A percentile compares a stretch with the other conserved stretches of the same genome.
Conservation (phyloP, 2,113 vertebrate species). For the Clupea harengus region DNA sequence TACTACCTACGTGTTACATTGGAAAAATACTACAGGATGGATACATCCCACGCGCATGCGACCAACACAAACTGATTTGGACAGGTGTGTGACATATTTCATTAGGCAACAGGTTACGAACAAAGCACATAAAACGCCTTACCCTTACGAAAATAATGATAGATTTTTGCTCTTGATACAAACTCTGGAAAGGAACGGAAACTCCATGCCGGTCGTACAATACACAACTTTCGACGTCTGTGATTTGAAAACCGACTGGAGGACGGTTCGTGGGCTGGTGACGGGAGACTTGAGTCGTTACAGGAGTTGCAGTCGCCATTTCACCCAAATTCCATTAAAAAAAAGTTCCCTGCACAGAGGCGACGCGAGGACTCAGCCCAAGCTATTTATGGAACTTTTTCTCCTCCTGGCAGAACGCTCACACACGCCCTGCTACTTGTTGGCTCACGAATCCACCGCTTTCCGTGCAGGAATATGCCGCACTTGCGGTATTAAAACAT, state of each 20-base stretch:
- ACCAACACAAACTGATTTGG: no score
- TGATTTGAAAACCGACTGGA: constrained; percentile 50
- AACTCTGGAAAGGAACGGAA: constrained; percentile 65
- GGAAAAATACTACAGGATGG: no score
- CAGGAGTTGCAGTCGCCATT: constrained; percentile 60
- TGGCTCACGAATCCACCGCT: not conserved
- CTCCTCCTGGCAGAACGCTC: constrained; percentile 5
- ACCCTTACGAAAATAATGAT: constrained; percentile 89
- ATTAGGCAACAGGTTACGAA: no score
- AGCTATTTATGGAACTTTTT: constrained; percentile 51
- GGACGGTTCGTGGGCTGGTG: not conserved
- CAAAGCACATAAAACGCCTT: constrained; percentile 48
- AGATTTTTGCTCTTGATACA: constrained; percentile 76
- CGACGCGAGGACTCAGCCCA: not conserved
- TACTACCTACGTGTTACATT: no score
- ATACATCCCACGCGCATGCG: no score
- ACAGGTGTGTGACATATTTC: no score
- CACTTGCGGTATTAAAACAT: no score
- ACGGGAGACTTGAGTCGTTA: constrained; percentile 75
- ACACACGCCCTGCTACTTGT: constrained; percentile 53
- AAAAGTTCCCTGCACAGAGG: not conserved
- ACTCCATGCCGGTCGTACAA: constrained; percentile 74
- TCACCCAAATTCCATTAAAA: not conserved
- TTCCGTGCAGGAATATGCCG: not conserved
- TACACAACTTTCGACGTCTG: constrained; percentile 64